Base-by-base conservation (phyloP, 2,113 vertebrate genomes). In the Piliocolobus tephrosceles region DNA sequence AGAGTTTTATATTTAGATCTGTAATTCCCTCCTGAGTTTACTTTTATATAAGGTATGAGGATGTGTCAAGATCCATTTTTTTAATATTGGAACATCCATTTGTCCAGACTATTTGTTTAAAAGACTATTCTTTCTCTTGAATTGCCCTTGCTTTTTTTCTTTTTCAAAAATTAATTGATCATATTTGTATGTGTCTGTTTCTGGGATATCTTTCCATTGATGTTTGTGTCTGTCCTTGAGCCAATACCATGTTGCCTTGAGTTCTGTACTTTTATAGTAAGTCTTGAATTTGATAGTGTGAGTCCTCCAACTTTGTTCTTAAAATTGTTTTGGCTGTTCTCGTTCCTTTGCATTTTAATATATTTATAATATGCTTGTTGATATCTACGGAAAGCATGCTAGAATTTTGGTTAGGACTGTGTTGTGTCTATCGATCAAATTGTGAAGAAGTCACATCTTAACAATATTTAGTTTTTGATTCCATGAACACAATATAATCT, bases 301-400 rank as follows among this genome's bases (percentile, higher is more conserved):
- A 80, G 45, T 90, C 45, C 32, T 86, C 17, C 45, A 75, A 30
- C 55, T 81, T 66, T 64, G 40, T 72, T 90, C 45, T 91, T 94
- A 94, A 55, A 86, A 80, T 86, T 85, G 27, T 72, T 92, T 90
- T 80, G 76, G 32, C 80, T 78, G 5, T 78, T 76, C 55, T 83
- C 5, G 30, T 83, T 90, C 68, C 87, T 90, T 75, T 90, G 79
- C 40, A 45, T 90, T 84, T 95, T 64, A 32, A 55, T 80, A 27
- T 45, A 64, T 85, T 95, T 90, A 52, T 16, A 90, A 64, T 94
- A 66, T n/a, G n/a, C 30, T 80, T 96, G 20, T 90, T 73, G 30
- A 52, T 86, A 2, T 73, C 13, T 45, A 11, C 9, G n/a, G 86
- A 73, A 85, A 90, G 52, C 70, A 79, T 55, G 52, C 43, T 90